Conservation (phyloP, 1,140 invertebrate species). For the Megathymus violae region DNA sequence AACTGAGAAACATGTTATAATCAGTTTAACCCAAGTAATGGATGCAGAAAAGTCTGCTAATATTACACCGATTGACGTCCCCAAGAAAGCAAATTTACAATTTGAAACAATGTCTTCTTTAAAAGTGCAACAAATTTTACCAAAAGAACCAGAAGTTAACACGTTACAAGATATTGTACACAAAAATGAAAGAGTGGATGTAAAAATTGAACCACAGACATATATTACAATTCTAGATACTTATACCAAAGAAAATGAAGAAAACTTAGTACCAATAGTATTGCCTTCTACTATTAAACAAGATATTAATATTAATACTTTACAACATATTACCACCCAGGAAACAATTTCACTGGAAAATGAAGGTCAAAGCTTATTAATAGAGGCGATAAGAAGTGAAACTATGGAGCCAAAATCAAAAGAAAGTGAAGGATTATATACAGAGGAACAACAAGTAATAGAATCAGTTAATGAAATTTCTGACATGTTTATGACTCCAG, state of each 20-base stretch:
- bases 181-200: conserved; percentile 42
- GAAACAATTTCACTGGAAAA: conserved; percentile 64
- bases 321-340: conserved; percentile 65
- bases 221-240: conserved; percentile 58
- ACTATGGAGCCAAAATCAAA: conserved; percentile 44
- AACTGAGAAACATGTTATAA: conserved; percentile 47
- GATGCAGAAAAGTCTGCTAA: conserved; percentile 52
- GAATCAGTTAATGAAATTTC: conserved; percentile 39
- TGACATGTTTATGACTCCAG: not conserved
- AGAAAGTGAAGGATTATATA: conserved; percentile 47
- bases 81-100: conserved; percentile 35
- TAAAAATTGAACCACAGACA: conserved; percentile 55
- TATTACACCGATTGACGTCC: conserved; percentile 12
- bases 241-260: conserved; percentile 57
- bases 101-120: conserved; percentile 50
- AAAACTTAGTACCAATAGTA: conserved; percentile 26
- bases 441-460: conserved; percentile 51
- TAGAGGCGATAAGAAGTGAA: conserved; percentile 37
- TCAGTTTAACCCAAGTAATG: conserved; percentile 49
- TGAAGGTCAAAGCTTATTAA: conserved; percentile 36
- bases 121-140: conserved; percentile 55
- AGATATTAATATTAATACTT: conserved; percentile 61
- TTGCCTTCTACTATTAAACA: conserved; percentile 39
- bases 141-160: conserved; percentile 47
- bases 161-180: conserved; percentile 21